Evolutionary conservation across 1,140 invertebrate genomes (phyloP).

Genomic region (Temnothorax longispinosus): DNA sequence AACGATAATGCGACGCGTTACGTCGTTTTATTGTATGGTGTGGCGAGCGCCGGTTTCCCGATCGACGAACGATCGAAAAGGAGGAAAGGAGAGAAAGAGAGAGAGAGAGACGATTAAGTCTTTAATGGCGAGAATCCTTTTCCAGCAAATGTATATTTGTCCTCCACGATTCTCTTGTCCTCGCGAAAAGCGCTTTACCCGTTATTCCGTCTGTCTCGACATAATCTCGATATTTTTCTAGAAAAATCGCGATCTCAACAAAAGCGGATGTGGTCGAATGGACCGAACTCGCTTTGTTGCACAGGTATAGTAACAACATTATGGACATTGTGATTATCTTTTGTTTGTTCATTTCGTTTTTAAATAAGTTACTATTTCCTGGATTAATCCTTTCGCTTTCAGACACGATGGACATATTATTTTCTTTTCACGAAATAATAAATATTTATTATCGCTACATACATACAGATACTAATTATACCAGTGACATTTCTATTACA

Average conservation of each 20-base stretch:
- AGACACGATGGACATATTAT: neutral
- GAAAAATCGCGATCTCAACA: slow-evolving; percentile 41
- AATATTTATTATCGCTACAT: neutral
- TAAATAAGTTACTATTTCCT: slow-evolving; percentile 2
- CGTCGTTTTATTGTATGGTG: slow-evolving; percentile 17
- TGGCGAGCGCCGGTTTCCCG: slow-evolving; percentile 5
- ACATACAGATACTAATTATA: neutral
- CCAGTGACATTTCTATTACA: neutral
- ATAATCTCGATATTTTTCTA: slow-evolving; percentile 57
- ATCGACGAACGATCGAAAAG: slow-evolving; percentile 29
- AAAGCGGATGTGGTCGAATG: neutral
- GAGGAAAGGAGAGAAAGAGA: neutral
- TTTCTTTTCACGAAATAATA: neutral
- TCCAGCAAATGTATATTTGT: slow-evolving; percentile 52
- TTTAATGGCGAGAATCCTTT: slow-evolving; percentile 46
- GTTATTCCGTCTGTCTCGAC: slow-evolving; percentile 41
- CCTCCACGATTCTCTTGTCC: slow-evolving; percentile 27
- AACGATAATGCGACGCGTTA: slow-evolving; percentile 49
- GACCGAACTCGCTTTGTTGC: neutral
- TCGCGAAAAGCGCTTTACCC: slow-evolving; percentile 48
- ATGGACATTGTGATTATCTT: slow-evolving; percentile 5
- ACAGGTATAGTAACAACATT: slow-evolving; percentile 25
- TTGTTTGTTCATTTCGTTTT: slow-evolving; percentile 12
- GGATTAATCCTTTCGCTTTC: neutral
- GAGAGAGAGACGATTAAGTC: slow-evolving; percentile 41